Percentiles rank a stretch among this genome's conserved stretches.
Evolutionary conservation across 1,140 invertebrate genomes (phyloP).

Genomic region (Hermetia illucens): DNA sequence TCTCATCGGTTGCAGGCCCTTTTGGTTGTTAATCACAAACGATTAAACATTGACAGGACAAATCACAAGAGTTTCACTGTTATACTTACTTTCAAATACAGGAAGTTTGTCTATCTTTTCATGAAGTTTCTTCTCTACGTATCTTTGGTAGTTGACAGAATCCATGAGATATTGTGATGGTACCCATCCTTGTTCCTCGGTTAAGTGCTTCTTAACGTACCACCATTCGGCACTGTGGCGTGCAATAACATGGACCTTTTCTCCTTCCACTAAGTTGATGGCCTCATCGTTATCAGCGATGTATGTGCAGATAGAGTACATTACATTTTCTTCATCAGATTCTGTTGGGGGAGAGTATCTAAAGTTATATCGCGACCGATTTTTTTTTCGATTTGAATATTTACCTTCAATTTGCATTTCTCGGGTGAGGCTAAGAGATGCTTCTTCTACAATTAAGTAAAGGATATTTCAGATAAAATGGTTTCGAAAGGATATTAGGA

Average conservation of each 20-base stretch:
- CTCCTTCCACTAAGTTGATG: conserved; percentile 78
- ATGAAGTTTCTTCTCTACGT: conserved; percentile 73
- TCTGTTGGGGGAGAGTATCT: conserved; percentile 20
- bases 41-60: too few relatives aligned
- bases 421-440: conserved; percentile 27
- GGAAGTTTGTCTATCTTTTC: conserved; percentile 85
- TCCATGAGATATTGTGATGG: conserved; percentile 78
- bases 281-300: conserved; percentile 77
- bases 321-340: conserved; percentile 56
- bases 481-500: too few relatives aligned
- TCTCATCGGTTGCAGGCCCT: conserved; percentile 67
- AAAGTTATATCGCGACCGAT: too few relatives aligned
- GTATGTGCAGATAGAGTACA: conserved; percentile 73
- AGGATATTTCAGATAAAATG: too few relatives aligned
- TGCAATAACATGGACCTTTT: conserved; percentile 71
- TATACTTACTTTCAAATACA: conserved; percentile 74
- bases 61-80: conserved; percentile 1
- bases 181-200: conserved; percentile 83
- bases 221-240: conserved; percentile 75
- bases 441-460: conserved; percentile 19
- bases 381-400: too few relatives aligned
- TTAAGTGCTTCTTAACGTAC: conserved; percentile 80
- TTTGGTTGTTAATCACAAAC: conserved; percentile 17
- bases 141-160: conserved; percentile 62
- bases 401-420: too few relatives aligned